Base-by-base conservation (phyloP, 1,140 invertebrate species). In the Zaprionus ornatus region DNA sequence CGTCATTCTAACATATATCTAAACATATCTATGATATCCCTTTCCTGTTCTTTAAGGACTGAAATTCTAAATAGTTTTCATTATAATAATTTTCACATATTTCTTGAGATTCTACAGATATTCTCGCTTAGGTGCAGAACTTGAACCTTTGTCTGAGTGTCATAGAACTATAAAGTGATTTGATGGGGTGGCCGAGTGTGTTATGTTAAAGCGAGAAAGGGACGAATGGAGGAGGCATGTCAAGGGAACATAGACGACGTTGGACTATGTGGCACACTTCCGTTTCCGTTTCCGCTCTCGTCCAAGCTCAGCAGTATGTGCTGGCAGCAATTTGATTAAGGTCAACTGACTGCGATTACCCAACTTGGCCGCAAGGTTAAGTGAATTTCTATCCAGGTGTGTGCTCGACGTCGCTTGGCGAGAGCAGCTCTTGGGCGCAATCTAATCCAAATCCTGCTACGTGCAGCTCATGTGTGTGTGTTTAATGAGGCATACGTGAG, bases 241-340 rank as follows among this genome's bases (percentile, higher is more conserved):
- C 23, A 23, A 23, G 54, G 52, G 72, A 85, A 45, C 23, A 65
- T 32, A 48, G 40, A 61, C 64, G 67, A 70, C 65, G 50, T 50
- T 25, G 69, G 82, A 78, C 77, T 74, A 83, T 77, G 80, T 73
- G 57, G 82, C 82, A 86, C 78, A 75, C 81, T 78, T 86, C 83
- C 83, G 73, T 69, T 74, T 73, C 69, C 71, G 68, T 72, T 42
- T 83, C 65, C 59, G 71, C 66, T 80, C 63, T 32, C 19, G 61
- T 65, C 57, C 50, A 25, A 25, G 13, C 25, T 55, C 23, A 25
- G 50, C 17, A 15, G 6, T 50, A 23, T 50, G 19, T 23, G 25
- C 57, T 32, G 17, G 37, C 56, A 65, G 37, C 56, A 68, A 74
- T 68, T 57, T 87, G 60, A 76, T 87, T 85, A 79, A 87, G 78